A percentile compares a stretch with the other conserved stretches of the same genome.
phyloP scores from a whole-genome alignment of 2,888 invertebrate species.

The Congeria kusceri region DNA sequence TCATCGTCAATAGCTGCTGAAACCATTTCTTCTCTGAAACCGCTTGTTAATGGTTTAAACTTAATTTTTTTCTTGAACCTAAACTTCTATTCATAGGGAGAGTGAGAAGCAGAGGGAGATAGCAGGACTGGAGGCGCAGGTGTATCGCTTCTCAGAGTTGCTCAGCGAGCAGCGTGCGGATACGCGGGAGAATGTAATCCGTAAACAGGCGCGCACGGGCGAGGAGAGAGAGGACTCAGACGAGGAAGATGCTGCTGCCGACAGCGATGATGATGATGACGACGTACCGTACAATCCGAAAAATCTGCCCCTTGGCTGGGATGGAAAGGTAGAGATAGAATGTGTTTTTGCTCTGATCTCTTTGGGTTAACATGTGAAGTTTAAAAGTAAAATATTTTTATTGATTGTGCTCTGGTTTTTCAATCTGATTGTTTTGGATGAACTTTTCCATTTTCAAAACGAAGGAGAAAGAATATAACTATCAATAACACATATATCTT shows the following conservation, averaged over 20 bases:
- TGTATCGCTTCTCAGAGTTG: slow-evolving; percentile 94
- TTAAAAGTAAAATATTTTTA: too few relatives aligned
- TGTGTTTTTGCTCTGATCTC: too few relatives aligned
- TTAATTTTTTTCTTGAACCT: neutral
- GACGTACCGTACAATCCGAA: slow-evolving; percentile 99
- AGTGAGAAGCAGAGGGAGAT: slow-evolving; percentile 92
- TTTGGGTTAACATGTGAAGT: too few relatives aligned
- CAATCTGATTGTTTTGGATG: too few relatives aligned
- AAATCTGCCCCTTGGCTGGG: slow-evolving; percentile 99
- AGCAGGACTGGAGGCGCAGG: slow-evolving; percentile 94
- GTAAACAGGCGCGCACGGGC: slow-evolving; percentile 94
- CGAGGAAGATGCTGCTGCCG: slow-evolving; percentile 80
- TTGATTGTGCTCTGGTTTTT: too few relatives aligned
- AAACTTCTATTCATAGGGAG: slow-evolving; percentile 66
- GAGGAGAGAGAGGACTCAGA: slow-evolving; percentile 89
- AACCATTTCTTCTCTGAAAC: too few relatives aligned
- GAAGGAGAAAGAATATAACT: too few relatives aligned
- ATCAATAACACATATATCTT: too few relatives aligned
- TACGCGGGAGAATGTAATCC: slow-evolving; percentile 98
- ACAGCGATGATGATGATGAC: slow-evolving; percentile 89
- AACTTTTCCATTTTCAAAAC: too few relatives aligned
- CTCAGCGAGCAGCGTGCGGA: slow-evolving; percentile 94
- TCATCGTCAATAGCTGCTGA: too few relatives aligned
- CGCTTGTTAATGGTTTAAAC: too few relatives aligned
- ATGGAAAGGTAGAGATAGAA: slow-evolving; percentile 91